Percentiles rank a stretch among this genome's conserved stretches.
Evolutionary conservation across 2,797 vertebrate genomes (phyloP).

Genomic region (Phylloscopus collybita): DNA sequence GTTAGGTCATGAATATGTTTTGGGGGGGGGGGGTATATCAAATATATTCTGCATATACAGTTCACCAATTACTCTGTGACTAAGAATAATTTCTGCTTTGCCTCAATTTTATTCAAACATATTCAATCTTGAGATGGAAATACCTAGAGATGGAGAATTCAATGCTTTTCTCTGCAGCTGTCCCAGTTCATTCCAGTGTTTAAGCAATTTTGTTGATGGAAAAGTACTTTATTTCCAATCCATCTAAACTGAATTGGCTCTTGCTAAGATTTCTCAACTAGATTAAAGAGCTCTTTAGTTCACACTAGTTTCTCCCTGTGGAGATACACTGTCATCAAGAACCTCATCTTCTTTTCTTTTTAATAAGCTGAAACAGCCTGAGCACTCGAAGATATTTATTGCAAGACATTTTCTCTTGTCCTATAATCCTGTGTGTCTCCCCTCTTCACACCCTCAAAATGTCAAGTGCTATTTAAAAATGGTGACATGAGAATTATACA

Average conservation of each 20-base stretch:
- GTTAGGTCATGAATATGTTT: background rate
- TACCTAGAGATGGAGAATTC: background rate
- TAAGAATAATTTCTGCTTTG: background rate
- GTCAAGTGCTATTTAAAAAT: background rate
- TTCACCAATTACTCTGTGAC: background rate
- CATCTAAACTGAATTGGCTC: background rate
- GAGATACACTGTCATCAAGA: constrained; percentile 10
- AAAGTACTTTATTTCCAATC: constrained; percentile 17
- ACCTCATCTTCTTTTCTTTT: background rate
- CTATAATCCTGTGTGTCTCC: background rate
- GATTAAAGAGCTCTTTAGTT: constrained; percentile 24
- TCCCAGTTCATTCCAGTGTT: background rate
- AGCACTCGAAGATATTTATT: background rate
- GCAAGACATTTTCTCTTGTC: background rate
- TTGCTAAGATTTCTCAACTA: constrained; percentile 4
- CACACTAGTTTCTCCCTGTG: constrained; percentile 8
- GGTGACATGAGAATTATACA: background rate
- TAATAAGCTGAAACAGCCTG: constrained; percentile 13
- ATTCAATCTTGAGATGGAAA: background rate
- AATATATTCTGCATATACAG: background rate
- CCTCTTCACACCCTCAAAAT: background rate
- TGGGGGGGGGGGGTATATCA: background rate
- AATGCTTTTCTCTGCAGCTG: background rate
- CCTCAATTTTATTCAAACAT: background rate
- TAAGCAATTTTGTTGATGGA: background rate